phyloP scores from a whole-genome alignment of 1,140 invertebrate species.

The Diorhabda carinulata region DNA sequence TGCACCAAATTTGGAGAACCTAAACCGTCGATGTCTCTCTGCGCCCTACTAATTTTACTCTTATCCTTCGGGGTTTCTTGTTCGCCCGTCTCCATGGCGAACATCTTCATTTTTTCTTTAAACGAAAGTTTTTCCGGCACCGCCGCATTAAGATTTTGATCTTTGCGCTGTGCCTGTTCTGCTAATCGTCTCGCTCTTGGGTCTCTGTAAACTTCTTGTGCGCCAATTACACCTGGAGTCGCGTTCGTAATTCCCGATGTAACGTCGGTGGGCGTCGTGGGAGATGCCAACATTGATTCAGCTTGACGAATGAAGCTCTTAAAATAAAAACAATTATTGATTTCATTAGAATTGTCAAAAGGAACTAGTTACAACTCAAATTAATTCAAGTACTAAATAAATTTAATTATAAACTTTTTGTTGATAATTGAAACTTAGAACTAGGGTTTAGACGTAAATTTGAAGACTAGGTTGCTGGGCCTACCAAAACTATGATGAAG shows the following conservation, averaged over 20 bases:
- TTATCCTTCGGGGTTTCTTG: constrained; percentile 83
- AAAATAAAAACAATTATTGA: constrained; percentile 31
- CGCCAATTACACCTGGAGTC: constrained; percentile 89
- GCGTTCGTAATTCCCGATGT: constrained; percentile 52
- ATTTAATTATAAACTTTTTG: too few relatives aligned
- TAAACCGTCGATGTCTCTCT: constrained; percentile 81
- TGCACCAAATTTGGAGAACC: constrained; percentile 48
- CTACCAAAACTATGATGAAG: too few relatives aligned
- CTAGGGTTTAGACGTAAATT: too few relatives aligned
- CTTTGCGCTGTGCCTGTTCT: constrained; percentile 69
- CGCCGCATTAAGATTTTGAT: constrained; percentile 58
- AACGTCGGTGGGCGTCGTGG: constrained; percentile 62
- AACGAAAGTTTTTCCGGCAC: constrained; percentile 88
- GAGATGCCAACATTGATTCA: constrained; percentile 68
- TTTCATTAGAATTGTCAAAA: not conserved
- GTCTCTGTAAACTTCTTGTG: constrained; percentile 91
- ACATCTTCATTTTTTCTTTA: constrained; percentile 97
- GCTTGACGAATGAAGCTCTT: constrained; percentile 79
- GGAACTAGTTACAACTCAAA: too few relatives aligned
- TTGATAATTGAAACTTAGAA: too few relatives aligned
- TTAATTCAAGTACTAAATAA: too few relatives aligned
- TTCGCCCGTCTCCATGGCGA: constrained; percentile 88
- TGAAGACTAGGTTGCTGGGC: too few relatives aligned
- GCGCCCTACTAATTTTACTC: constrained; percentile 88
- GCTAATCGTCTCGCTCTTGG: constrained; percentile 75